Evolutionary conservation across 2,113 vertebrate species (phyloP).

Genomic region (Arenaria interpres): DNA sequence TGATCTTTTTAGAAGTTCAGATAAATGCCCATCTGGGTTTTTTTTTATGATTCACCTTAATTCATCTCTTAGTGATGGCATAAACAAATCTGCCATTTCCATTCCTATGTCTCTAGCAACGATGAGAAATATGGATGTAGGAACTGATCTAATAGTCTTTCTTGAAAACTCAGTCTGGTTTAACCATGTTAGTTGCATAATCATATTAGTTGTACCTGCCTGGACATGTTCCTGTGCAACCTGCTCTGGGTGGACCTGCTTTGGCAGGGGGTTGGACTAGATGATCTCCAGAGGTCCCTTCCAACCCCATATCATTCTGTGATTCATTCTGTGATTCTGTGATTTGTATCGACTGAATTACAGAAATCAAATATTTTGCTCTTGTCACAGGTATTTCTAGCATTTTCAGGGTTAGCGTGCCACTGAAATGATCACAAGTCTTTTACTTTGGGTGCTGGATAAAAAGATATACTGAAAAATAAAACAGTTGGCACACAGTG

Average conservation of each 20-base stretch:
- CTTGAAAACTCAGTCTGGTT: not conserved
- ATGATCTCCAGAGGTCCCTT: no score
- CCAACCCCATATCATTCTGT: no score
- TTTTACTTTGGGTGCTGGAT: not conserved
- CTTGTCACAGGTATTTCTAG: not conserved
- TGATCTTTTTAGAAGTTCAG: slow-evolving; percentile 25
- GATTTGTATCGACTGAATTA: not conserved
- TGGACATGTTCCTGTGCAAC: no score
- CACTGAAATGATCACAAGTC: not conserved
- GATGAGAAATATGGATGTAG: not conserved
- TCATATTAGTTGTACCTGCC: no score
- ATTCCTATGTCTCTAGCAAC: not conserved
- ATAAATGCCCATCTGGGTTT: not conserved
- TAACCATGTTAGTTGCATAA: not conserved
- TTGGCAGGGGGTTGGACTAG: no score
- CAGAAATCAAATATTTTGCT: not conserved
- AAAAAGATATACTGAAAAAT: not conserved
- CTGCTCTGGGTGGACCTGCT: no score
- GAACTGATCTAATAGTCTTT: not conserved
- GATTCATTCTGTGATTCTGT: no score
- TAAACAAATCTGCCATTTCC: not conserved
- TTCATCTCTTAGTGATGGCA: not conserved
- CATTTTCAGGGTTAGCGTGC: not conserved
- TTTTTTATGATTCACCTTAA: not conserved
- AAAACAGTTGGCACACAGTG: not conserved